Evolutionary conservation across 2,888 invertebrate species (phyloP), one percentile per base, ranked within the genome.

Genomic region (Protophormia terraenovae): DNA sequence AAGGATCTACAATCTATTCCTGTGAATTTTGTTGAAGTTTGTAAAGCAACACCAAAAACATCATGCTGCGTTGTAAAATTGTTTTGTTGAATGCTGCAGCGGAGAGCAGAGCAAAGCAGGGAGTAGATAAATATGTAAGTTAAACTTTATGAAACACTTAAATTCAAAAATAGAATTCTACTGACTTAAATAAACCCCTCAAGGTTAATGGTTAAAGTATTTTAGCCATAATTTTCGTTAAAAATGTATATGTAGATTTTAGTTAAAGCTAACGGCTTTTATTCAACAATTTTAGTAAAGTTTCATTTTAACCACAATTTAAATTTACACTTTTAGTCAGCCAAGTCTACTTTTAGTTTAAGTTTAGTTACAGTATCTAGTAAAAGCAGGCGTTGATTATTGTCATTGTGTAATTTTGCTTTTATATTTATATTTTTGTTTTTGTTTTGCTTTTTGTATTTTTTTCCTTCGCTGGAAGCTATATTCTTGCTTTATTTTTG

Each of bases 131-230:
- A 71, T 27, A n/a, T n/a, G n/a, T n/a, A 50, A 75, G 50, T 53
- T 75, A 22, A 60, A 60, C 73, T 81, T 75, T 81, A 60, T 66
- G 62, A 75, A 67, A 76, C 19, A 71, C 38, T 58, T 58, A 29
- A 38, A 50, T 66, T 38, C 71, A 45, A 73, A 71, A 62, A 69
- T 55, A 64, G 19, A 71, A 22, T 79, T 16, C n/a, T 82, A 71
- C 86, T 83, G 81, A 87, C 85, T 87, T 82, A 35, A 55, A 35
- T 45, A 58, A 83, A 64, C 50, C 87, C 86, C 87, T 86, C 86
- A 87, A 87, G 86, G 87, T 87, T 87, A 87, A 87, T 86, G 71
- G 85, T 86, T 86, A 82, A 87, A 87, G 38, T 82, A 84, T 55
- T 58, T 29, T 67, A 32, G 14, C 29, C 10, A 32, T 60, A 4